Conservation (phyloP, 2,888 invertebrate genomes). For the Pachydiplax longipennis region DNA sequence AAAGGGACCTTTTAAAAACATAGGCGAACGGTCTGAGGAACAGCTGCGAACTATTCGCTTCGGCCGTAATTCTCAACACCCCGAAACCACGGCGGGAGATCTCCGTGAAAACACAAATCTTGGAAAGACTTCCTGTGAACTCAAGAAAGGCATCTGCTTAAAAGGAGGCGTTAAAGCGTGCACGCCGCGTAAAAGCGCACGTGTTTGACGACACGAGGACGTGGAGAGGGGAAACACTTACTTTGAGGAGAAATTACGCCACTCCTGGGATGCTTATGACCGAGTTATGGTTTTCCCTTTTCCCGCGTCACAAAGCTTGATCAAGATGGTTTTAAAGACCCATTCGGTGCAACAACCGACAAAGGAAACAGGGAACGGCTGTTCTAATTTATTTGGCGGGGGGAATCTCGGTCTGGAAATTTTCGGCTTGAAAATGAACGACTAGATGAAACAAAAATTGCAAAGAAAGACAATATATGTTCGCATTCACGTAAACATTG, state of each 20-base stretch:
- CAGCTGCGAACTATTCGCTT: slow-evolving; percentile 25
- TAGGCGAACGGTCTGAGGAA: not conserved
- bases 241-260: not conserved
- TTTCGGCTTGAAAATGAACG: no score
- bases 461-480: no score
- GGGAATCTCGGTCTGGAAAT: no score
- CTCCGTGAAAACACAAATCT: slow-evolving; percentile 35
- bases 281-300: not conserved
- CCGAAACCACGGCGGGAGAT: not conserved
- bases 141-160: slow-evolving; percentile 12
- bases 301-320: not conserved
- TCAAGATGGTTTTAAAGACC: not conserved
- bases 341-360: no score
- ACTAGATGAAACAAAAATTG: no score
- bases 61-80: not conserved
- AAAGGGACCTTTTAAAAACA: not conserved
- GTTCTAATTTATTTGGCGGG: no score
- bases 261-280: not conserved
- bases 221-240: not conserved
- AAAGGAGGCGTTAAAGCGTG: not conserved
- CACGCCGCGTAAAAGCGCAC: not conserved
- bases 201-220: not conserved
- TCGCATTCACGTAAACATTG: no score
- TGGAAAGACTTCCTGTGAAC: slow-evolving; percentile 31
- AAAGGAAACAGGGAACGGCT: no score